These are phyloP conservation scores for Oostethus manadensis DNA, from an alignment of 2,113 vertebrate genomes.

Conservation along the genomic window DNA sequence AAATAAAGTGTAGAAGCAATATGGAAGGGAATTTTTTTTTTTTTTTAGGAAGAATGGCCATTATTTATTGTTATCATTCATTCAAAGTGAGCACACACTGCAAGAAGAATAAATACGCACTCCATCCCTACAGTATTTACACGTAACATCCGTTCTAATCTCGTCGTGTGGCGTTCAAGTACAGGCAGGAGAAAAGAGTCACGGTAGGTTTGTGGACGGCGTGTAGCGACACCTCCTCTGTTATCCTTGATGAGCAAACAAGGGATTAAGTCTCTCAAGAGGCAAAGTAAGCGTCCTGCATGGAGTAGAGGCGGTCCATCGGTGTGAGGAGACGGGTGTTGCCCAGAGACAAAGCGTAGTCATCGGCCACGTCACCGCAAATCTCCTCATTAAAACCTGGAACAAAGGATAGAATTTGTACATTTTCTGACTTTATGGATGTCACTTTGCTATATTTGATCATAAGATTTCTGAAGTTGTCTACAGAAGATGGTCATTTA, in stretches of 20 bases:
- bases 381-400: conserved; percentile 80
- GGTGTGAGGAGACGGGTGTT: conserved; percentile 85
- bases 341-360: conserved; percentile 77
- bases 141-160: conserved; percentile 47
- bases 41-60: background rate
- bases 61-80: conserved; percentile 42
- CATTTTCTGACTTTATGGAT: too few relatives aligned
- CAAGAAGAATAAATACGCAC: conserved; percentile 68
- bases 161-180: conserved; percentile 38
- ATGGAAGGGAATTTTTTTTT: too few relatives aligned
- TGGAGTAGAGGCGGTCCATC: conserved; percentile 94
- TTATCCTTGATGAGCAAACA: conserved; percentile 4
- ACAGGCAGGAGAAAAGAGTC: conserved; percentile 14
- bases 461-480: too few relatives aligned
- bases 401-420: conserved; percentile 6
- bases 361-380: conserved; percentile 81
- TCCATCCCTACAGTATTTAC: conserved; percentile 19
- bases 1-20: too few relatives aligned
- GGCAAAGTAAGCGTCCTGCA: conserved; percentile 98
- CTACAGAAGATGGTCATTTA: too few relatives aligned
- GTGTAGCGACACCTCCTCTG: conserved; percentile 10
- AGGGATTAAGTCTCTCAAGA: conserved; percentile 72
- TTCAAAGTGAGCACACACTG: conserved; percentile 38
- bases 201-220: conserved; percentile 11
- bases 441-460: too few relatives aligned